Base-by-base conservation (phyloP, 2,797 vertebrate species). In the Brachymystax lenok region DNA sequence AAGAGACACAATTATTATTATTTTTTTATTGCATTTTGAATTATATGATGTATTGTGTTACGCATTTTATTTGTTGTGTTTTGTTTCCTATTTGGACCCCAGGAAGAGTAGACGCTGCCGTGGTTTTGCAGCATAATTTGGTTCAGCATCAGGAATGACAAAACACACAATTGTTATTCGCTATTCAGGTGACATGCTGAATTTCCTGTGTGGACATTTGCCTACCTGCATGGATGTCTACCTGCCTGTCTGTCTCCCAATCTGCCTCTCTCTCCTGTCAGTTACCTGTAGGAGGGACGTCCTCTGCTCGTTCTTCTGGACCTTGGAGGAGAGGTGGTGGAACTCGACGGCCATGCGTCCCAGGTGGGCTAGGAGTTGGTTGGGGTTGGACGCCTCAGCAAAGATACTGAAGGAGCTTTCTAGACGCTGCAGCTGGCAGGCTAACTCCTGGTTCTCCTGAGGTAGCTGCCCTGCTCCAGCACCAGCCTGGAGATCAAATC, bases 311-410 rank as follows among this genome's bases (percentile, higher is more conserved):
- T 99, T 99, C 92, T 96, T 98, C 90, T 99, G 97, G 87, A 99
- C 98, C 83, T 99, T 99, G 12, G 96, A 97, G 59, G 98, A 97
- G 80, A 99, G 92, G 63, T 97, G 96, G 91, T 98, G 98, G 85
- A 99, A 99, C 93, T 99, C 98, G 0, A 99, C 95, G n/a, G 97
- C 98, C 97, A 99, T 98, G 82, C 97, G 97, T 54, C 98, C 96
- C 59, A 99, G 95, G 83, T 98, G 97, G 64, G 96, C 94, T 2
- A 99, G 92, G 78, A 99, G 95, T 89, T 98, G 96, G 91, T 96
- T 95, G n/a, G 95, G 97, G 92, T 97, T 98, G 0, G 97, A 96
- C 89, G 99, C 98, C 90, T 97, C 96, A 0, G 97, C 94, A 0
- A 98, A 99, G 79, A 98, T 94, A 0, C 96, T 99, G 86, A 99